Base-by-base conservation (phyloP, 2,113 vertebrate species). In the Rattus norvegicus region DNA sequence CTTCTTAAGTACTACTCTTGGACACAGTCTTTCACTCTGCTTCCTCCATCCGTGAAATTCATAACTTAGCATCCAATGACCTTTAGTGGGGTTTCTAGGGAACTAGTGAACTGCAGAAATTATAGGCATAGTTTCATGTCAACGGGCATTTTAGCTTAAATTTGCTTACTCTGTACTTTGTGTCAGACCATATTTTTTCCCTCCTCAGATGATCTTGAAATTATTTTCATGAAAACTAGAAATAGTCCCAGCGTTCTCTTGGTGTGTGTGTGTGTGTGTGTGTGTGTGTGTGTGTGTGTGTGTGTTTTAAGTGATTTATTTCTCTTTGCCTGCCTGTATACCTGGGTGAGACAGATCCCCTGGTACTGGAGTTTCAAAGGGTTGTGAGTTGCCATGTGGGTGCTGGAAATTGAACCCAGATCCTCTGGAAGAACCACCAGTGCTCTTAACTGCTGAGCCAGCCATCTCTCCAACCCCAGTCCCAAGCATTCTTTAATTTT, bases 191-290 rank as follows among this genome's bases (percentile, higher is more conserved):
- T 73, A 77, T 83, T 63, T 43, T 63, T 39, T 56, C 52, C 43
- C 24, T 9, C 43, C 24, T 5, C 8, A 30, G 56, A n/a, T 77
- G 75, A 88, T 56, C 26, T 94, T 95, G 14, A 92, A 30, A 89
- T 28, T 93, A 56, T 86, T 83, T 95, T 54, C 70, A 65, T 39
- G 63, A 93, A 89, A 95, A 90, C 47, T 92, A 88, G 80, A 94
- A 93, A 52, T 86, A 76, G 30, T 70, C 36, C n/a, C 63, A 80
- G 76, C 79, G 84, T 36, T 16, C 20, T 81, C 52, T 54, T 11
- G 43, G 43, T 43, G 43, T 43, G 43, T 43, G 43, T 43, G 43
- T 43, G 43, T 43, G 43, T 54, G 72, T 75, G 79, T 36, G n/a
- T n/a, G n/a, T n/a, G n/a, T n/a, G n/a, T n/a, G 43, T 43, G 43